phyloP scores from a whole-genome alignment of 37 sponge, comb jelly and placozoan species.

The Diacarnus erythraeanus region DNA sequence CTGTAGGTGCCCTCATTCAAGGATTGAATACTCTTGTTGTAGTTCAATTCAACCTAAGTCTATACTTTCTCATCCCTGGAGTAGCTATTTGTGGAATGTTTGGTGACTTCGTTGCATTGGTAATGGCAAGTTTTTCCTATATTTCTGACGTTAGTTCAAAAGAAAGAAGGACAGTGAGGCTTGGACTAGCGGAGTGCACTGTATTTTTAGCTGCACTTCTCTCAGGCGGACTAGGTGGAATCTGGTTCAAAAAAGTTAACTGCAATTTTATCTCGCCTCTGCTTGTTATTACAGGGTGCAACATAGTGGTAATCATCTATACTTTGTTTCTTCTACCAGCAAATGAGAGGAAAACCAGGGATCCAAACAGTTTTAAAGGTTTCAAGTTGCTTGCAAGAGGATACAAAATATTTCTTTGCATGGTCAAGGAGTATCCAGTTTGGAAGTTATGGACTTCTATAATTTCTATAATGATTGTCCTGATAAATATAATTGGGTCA shows the following conservation, averaged over 20 bases:
- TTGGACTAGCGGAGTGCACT: conserved; percentile 39
- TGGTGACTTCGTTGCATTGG: conserved; percentile 43
- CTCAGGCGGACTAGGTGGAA: conserved; percentile 21
- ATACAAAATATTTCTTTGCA: conserved; percentile 44
- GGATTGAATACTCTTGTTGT: conserved; percentile 5
- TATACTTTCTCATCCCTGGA: conserved; percentile 29
- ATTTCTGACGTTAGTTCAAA: conserved; percentile 57
- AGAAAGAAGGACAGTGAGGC: conserved; percentile 44
- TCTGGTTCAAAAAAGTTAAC: conserved; percentile 23
- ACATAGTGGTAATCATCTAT: conserved; percentile 16
- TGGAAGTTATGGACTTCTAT: conserved; percentile 48
- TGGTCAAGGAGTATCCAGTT: not conserved
- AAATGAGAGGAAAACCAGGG: not conserved
- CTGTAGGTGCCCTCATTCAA: not conserved
- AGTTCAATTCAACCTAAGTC: conserved; percentile 22
- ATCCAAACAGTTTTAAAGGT: not conserved
- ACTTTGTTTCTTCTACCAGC: conserved; percentile 43
- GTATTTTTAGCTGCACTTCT: conserved; percentile 28
- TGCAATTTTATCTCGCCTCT: conserved; percentile 28
- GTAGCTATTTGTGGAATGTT: conserved; percentile 14
- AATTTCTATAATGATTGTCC: not conserved
- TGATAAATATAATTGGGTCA: conserved; percentile 27
- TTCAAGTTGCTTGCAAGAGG: conserved; percentile 16
- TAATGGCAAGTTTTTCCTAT: conserved; percentile 43
- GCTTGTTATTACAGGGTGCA: conserved; percentile 6